Conservation (phyloP, 2,888 invertebrate genomes). For the Omphaloscelis lunosa region DNA sequence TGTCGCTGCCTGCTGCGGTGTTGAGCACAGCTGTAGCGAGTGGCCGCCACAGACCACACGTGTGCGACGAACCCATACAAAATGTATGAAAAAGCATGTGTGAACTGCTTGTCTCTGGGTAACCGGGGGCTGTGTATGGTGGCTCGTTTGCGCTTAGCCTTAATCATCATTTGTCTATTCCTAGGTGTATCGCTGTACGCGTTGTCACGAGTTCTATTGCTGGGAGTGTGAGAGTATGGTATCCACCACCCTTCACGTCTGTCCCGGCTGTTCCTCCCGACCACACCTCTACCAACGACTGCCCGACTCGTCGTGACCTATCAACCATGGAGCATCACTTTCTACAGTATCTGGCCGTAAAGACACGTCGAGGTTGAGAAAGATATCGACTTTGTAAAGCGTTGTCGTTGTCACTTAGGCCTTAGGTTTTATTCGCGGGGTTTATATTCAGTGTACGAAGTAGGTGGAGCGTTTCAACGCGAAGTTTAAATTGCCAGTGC, state of each 20-base stretch:
- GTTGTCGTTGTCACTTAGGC: background rate
- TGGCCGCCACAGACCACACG: background rate
- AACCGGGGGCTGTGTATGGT: background rate
- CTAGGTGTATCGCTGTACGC: slow-evolving; percentile 95
- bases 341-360: background rate
- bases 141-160: background rate
- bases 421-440: too few species aligned
- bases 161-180: background rate
- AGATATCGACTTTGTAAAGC: background rate
- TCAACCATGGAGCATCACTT: background rate
- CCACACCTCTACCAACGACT: slow-evolving; percentile 87
- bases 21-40: background rate
- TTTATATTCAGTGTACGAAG: too few species aligned
- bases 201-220: slow-evolving; percentile 96
- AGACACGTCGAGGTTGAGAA: background rate
- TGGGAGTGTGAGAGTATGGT: slow-evolving; percentile 98
- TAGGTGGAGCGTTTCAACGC: too few species aligned
- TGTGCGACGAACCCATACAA: background rate
- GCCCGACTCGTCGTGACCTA: slow-evolving; percentile 74
- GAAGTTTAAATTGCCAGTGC: too few species aligned
- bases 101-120: background rate
- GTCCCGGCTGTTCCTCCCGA: slow-evolving; percentile 98
- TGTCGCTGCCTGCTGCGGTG: background rate
- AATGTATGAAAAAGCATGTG: background rate
- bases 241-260: slow-evolving; percentile 98